Evolutionary conservation across 2,113 vertebrate species (phyloP).

Genomic region (Odocoileus hemionus): DNA sequence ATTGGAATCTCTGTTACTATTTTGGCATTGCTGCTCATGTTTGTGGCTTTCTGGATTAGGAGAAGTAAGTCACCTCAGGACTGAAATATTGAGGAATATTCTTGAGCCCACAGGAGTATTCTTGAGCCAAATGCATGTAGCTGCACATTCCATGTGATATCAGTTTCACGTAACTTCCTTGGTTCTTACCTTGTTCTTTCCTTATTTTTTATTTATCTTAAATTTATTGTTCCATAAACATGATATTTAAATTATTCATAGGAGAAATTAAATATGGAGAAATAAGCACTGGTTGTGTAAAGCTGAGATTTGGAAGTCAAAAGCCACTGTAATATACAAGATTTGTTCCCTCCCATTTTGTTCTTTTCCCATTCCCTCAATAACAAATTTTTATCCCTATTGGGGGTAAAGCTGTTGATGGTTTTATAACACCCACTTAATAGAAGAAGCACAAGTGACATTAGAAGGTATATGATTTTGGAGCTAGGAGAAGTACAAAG

Average conservation of each 20-base stretch:
- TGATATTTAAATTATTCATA: not conserved
- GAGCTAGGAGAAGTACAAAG: not conserved
- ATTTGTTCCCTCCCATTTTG: not conserved
- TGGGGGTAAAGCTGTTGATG: not conserved
- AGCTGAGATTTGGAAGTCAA: not conserved
- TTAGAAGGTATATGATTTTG: not conserved
- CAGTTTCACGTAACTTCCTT: not conserved
- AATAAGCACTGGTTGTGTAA: not conserved
- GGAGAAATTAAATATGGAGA: not conserved
- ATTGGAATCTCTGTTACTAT: not conserved
- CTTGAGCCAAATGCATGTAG: too few relatives aligned
- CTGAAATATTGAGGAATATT: not conserved
- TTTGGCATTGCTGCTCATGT: conserved; percentile 3
- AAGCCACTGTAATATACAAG: not conserved
- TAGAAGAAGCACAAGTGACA: not conserved
- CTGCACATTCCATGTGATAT: not conserved
- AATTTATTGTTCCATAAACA: not conserved
- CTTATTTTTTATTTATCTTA: not conserved
- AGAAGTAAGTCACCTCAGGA: conserved; percentile 65
- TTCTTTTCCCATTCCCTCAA: not conserved
- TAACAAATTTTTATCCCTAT: not conserved
- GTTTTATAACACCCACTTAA: not conserved
- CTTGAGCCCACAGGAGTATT: not conserved
- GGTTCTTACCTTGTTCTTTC: not conserved
- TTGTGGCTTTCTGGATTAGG: conserved; percentile 38